phyloP scores from a whole-genome alignment of 2,797 vertebrate species.

The Dendrocincla tyrannina region DNA sequence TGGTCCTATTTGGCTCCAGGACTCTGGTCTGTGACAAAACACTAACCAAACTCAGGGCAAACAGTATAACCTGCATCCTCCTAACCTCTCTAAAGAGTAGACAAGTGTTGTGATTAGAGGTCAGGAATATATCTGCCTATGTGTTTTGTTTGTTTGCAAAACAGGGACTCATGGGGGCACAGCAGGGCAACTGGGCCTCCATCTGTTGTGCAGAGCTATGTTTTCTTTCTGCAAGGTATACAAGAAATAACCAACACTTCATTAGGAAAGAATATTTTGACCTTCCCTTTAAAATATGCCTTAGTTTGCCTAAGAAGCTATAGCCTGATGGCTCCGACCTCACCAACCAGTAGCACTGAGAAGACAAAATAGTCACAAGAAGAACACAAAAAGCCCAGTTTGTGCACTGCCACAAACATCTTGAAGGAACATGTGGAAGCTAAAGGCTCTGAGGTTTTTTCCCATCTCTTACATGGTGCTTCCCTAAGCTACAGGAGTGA shows the following conservation, averaged over 20 bases:
- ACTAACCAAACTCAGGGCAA: not conserved
- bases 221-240: slow-evolving; percentile 15
- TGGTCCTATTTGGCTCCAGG: not conserved
- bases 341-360: not conserved
- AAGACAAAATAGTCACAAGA: not conserved
- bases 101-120: not conserved
- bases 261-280: not conserved
- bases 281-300: not conserved
- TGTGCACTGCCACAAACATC: not conserved
- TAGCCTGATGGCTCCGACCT: not conserved
- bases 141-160: not conserved
- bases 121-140: not conserved
- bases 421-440: not conserved
- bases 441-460: not conserved
- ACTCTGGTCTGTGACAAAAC: not conserved
- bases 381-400: not conserved
- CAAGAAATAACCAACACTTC: slow-evolving; percentile 13
- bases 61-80: not conserved
- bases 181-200: slow-evolving; percentile 33
- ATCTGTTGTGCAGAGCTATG: slow-evolving; percentile 12
- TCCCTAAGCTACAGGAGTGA: not conserved
- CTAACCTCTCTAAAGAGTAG: not conserved
- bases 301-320: not conserved
- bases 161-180: not conserved
- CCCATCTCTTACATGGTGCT: not conserved